phyloP scores from a whole-genome alignment of 2,113 vertebrate genomes.

The Poecile atricapillus region DNA sequence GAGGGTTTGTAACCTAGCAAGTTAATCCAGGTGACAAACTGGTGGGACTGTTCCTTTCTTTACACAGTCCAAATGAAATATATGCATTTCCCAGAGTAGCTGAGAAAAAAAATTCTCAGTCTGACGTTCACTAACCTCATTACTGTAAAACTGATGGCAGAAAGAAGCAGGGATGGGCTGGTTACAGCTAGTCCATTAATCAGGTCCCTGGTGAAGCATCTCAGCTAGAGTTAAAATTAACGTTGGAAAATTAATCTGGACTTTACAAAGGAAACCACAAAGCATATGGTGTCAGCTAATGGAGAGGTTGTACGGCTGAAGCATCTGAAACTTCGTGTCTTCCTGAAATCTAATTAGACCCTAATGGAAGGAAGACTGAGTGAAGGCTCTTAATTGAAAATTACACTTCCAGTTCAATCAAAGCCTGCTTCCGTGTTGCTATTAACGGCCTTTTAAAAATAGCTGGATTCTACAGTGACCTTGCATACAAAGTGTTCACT shows the following conservation, averaged over 20 bases:
- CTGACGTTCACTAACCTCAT: constrained; percentile 27
- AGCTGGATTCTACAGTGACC: constrained; percentile 40
- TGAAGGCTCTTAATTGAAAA: constrained; percentile 67
- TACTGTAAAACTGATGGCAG: constrained; percentile 30
- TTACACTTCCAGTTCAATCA: constrained; percentile 66
- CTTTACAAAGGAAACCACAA: constrained; percentile 13
- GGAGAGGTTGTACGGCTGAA: constrained; percentile 32
- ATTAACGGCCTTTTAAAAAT: constrained; percentile 41
- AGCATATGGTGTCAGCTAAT: constrained; percentile 63
- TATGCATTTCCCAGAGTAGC: not conserved
- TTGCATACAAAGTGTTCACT: constrained; percentile 41
- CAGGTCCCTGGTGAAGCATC: constrained; percentile 39
- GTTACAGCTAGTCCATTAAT: constrained; percentile 52
- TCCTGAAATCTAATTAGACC: constrained; percentile 68
- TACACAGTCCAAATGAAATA: not conserved
- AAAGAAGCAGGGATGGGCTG: constrained; percentile 17
- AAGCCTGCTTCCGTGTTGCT: constrained; percentile 31
- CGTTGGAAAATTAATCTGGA: constrained; percentile 37
- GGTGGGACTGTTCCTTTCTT: not conserved
- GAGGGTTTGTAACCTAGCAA: not conserved
- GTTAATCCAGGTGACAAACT: not conserved
- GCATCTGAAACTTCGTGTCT: not conserved
- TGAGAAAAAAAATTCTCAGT: not conserved
- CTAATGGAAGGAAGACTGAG: constrained; percentile 55
- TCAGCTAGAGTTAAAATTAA: constrained; percentile 63